phyloP scores from a whole-genome alignment of 2,113 vertebrate genomes.

The Micronycteris hirsuta region DNA sequence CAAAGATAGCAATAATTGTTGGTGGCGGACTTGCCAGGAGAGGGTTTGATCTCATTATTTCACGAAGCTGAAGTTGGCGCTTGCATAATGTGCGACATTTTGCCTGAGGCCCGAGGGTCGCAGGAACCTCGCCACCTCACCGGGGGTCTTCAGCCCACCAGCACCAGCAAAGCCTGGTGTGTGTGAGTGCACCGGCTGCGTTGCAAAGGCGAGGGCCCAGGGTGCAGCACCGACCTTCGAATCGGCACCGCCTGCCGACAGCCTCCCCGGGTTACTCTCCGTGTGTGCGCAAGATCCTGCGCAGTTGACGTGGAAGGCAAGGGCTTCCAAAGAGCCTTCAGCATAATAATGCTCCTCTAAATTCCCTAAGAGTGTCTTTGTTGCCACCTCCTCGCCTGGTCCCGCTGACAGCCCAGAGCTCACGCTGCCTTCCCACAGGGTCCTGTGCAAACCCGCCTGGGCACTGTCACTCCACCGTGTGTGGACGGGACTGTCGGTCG shows the following conservation, averaged over 20 bases:
- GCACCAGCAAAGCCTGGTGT: background rate
- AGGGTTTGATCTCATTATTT: slow-evolving; percentile 22
- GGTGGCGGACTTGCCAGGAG: background rate
- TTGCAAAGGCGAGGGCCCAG: background rate
- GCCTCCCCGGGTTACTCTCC: background rate
- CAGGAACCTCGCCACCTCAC: background rate
- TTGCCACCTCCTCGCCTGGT: background rate
- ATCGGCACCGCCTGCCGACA: background rate
- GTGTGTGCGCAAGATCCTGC: background rate
- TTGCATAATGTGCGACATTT: background rate
- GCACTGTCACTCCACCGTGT: fast-evolving
- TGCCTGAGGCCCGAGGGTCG: background rate
- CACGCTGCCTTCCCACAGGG: background rate
- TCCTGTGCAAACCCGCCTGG: background rate
- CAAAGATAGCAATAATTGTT: slow-evolving; percentile 12
- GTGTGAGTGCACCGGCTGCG: background rate
- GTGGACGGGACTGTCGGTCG: background rate
- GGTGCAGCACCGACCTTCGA: background rate
- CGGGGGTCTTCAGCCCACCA: background rate
- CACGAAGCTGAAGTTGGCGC: background rate
- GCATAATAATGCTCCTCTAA: background rate
- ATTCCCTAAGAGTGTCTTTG: background rate
- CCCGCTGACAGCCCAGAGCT: background rate
- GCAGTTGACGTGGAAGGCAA: background rate
- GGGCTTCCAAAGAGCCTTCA: background rate